Conservation (phyloP, 2,113 vertebrate species). For the Tragelaphus buxtoni region DNA sequence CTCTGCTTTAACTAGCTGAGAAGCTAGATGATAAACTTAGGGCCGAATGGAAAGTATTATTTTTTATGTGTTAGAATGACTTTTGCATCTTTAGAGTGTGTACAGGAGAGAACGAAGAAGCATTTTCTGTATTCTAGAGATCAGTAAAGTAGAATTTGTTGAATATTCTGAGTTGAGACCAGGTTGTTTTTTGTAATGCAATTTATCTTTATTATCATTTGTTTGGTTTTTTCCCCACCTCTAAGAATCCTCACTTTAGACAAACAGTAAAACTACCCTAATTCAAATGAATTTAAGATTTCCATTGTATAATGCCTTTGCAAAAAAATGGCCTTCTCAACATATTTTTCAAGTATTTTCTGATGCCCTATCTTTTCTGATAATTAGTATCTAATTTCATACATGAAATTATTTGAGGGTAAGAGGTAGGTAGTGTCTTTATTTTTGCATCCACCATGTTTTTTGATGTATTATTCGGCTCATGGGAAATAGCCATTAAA, state of each 20-base stretch:
- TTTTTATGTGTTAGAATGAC: not conserved
- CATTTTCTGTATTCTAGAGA: not conserved
- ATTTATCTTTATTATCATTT: not conserved
- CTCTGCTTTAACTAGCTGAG: conserved; percentile 1
- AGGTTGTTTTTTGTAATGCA: not conserved
- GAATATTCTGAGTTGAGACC: conserved; percentile 7
- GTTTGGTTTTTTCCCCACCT: not conserved
- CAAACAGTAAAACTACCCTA: not conserved
- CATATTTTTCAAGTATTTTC: not conserved
- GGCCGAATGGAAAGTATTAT: not conserved
- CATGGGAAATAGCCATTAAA: not conserved
- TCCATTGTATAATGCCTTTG: not conserved
- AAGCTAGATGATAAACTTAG: not conserved
- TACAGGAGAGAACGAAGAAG: not conserved
- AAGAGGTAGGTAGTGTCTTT: not conserved
- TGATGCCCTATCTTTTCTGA: not conserved
- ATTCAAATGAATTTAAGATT: not conserved
- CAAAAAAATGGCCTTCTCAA: not conserved
- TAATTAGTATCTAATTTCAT: not conserved
- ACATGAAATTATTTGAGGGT: not conserved
- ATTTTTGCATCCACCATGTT: not conserved
- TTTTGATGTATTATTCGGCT: not conserved
- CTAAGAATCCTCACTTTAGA: not conserved
- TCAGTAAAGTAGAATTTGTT: not conserved
- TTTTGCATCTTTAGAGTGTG: not conserved